Conservation (phyloP, 1,140 invertebrate genomes). For the Aphis craccivora region DNA sequence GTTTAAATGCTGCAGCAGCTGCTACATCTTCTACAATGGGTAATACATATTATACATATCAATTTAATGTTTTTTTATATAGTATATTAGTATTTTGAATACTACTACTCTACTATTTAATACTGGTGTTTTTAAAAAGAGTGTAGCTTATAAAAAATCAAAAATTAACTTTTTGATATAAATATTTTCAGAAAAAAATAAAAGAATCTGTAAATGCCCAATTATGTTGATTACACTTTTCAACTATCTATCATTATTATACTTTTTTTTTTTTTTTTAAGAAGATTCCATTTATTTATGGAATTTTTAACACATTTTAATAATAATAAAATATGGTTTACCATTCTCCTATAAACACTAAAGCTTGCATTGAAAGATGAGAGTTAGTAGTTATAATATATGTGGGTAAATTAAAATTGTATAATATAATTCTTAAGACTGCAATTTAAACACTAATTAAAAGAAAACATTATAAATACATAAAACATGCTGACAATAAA, state of each 20-base stretch:
- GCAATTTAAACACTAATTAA: too few species aligned
- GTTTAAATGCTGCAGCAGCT: neutral
- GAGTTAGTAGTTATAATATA: too few species aligned
- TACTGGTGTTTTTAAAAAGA: neutral
- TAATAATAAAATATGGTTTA: too few species aligned
- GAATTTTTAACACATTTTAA: too few species aligned
- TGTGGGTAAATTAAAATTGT: too few species aligned
- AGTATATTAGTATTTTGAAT: neutral
- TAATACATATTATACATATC: neutral
- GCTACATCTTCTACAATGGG: conserved; percentile 18
- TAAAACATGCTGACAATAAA: too few species aligned
- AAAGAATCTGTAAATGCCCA: neutral
- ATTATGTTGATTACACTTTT: neutral
- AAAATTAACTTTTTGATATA: neutral
- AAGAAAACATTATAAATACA: too few species aligned
- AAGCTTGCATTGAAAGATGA: too few species aligned
- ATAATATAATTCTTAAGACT: too few species aligned
- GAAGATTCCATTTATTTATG: too few species aligned
- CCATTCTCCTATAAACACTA: too few species aligned
- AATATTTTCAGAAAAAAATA: neutral
- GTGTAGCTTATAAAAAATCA: neutral
- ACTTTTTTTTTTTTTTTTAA: neutral
- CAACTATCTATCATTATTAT: neutral
- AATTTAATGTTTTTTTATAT: neutral
- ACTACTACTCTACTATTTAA: neutral